Evolutionary conservation across 2,888 invertebrate species (phyloP).

Genomic region (Azorinus chamasolen): DNA sequence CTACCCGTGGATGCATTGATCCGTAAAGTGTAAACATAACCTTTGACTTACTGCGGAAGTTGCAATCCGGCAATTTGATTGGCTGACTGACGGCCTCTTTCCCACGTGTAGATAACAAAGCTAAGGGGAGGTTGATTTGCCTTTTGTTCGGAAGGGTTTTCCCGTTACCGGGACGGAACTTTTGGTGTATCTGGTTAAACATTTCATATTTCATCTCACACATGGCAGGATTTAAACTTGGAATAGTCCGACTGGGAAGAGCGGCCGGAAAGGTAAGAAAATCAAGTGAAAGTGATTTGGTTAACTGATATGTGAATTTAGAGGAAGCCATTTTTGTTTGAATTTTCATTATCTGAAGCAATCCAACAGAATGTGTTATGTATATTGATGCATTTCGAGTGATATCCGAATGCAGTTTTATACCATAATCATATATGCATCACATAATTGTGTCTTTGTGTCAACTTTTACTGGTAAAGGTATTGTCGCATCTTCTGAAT

Average conservation of each 20-base stretch:
- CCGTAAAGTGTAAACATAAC: conserved; percentile 73
- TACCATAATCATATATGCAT: too few species aligned
- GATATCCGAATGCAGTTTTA: too few species aligned
- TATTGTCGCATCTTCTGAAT: too few species aligned
- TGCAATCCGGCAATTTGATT: conserved; percentile 59
- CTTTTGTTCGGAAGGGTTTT: conserved; percentile 30
- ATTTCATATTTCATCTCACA: neutral
- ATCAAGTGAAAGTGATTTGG: conserved; percentile 10
- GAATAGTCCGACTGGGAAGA: conserved; percentile 87
- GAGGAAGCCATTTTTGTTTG: conserved; percentile 56
- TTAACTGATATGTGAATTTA: conserved; percentile 11
- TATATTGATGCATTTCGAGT: too few species aligned
- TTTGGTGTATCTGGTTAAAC: neutral
- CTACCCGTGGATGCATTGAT: too few species aligned
- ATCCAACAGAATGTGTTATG: too few species aligned
- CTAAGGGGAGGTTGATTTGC: conserved; percentile 42
- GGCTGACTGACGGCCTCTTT: conserved; percentile 68
- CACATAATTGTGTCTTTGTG: too few species aligned
- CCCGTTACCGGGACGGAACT: conserved; percentile 20
- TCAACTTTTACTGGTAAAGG: too few species aligned
- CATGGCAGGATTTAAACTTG: conserved; percentile 84
- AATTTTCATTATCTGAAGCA: neutral
- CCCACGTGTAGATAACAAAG: conserved; percentile 78
- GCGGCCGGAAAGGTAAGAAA: conserved; percentile 87
- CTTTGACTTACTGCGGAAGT: conserved; percentile 70